Base-by-base conservation (phyloP, 2,113 vertebrate species). In the Budorcas taxicolor region DNA sequence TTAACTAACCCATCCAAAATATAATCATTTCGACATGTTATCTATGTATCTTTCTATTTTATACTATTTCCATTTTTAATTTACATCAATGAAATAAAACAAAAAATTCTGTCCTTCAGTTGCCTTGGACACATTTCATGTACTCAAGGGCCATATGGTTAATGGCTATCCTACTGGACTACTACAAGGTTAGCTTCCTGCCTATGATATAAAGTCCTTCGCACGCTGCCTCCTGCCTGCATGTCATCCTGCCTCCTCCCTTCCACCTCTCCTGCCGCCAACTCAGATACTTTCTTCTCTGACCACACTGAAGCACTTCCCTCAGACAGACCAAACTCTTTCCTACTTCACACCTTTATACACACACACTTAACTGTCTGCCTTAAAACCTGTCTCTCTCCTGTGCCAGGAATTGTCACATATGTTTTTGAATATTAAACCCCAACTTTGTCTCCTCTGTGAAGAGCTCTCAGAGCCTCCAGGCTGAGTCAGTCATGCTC, bases 241-340 rank as follows among this genome's bases (percentile, higher is more conserved):
- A 1, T n/a, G 45, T 43, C 15, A 29, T 21, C 19, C 47, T 6
- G 13, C 29, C 25, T 85, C 14, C 33, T 57, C 4, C 82, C 23
- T 14, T 13, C 14, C 9, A 3, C 0, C 33, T n/a, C 52, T 25
- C 10, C 52, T n/a, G 7, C 40, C 3, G 0, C 40, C 43, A 67
- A 10, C 58, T 25, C 33, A 29, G 14, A 17, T 58, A 47, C 16
- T 17, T 64, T 40, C 14, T 43, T 47, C 74, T 71, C 58, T n/a
- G 21, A 8, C 29, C n/a, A 50, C 52, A 19, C 2, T 4, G 8
- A 10, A 25, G 29, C 55, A 33, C 16, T 23, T 55, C n/a, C 52
- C 17, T 45, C 12, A 7, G 10, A 86, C 5, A 67, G 29, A 74
- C 11, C 17, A 45, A 5, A 9, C 7, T 52, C 15, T 19, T 23